phyloP scores from a whole-genome alignment of 2,797 vertebrate species.

The Lates japonicus region DNA sequence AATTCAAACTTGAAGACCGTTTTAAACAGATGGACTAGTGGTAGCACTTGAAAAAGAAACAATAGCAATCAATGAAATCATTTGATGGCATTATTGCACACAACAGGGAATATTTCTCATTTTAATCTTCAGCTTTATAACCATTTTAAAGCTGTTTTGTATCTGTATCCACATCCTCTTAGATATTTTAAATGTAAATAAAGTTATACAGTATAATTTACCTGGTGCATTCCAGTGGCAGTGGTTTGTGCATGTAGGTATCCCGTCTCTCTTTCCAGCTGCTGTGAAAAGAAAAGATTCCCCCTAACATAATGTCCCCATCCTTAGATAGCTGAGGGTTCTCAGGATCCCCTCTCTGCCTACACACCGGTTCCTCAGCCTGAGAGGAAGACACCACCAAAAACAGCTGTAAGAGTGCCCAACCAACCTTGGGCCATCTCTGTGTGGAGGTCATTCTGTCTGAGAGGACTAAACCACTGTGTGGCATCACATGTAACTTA shows the following conservation, averaged over 20 bases:
- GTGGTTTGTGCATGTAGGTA: slow-evolving; percentile 62
- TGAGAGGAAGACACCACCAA: too few species aligned
- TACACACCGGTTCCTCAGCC: too few species aligned
- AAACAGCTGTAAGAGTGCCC: too few species aligned
- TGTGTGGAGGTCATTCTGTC: slow-evolving; percentile 45
- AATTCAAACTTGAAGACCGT: background rate
- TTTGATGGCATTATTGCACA: background rate
- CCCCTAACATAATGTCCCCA: slow-evolving; percentile 81
- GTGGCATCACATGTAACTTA: slow-evolving; percentile 12
- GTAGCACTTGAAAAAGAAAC: background rate
- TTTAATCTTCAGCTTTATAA: too few species aligned
- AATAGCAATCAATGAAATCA: background rate
- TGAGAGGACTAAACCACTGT: background rate
- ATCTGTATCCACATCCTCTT: too few species aligned
- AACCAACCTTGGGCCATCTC: background rate
- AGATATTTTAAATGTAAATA: too few species aligned
- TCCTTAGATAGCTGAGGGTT: slow-evolving; percentile 75
- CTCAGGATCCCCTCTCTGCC: slow-evolving; percentile 62
- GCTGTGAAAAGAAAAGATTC: slow-evolving; percentile 81
- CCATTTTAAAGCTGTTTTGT: too few species aligned
- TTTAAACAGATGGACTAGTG: background rate
- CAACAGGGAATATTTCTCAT: background rate
- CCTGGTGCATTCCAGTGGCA: slow-evolving; percentile 73
- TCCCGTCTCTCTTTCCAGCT: slow-evolving; percentile 72
- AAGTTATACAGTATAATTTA: slow-evolving; percentile 45